Percentiles rank a stretch among this genome's conserved stretches.
Conservation (phyloP, 2,797 vertebrate species). For the Etheostoma perlongum region DNA sequence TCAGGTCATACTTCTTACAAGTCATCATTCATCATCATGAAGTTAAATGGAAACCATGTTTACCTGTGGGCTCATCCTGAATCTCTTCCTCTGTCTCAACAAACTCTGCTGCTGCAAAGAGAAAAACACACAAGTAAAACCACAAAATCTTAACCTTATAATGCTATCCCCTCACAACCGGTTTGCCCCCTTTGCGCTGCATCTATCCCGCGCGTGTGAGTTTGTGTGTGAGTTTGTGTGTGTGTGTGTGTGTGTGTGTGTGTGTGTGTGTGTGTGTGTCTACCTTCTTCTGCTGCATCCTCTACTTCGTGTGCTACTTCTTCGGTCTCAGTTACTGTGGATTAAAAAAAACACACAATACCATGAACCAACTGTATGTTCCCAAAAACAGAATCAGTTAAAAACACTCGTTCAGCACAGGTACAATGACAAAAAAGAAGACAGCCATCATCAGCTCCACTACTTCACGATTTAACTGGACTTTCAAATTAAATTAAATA, state of each 20-base stretch:
- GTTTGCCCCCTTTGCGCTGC: too few relatives aligned
- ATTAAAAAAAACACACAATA: conserved; percentile 9
- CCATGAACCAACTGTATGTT: neutral
- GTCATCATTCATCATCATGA: too few relatives aligned
- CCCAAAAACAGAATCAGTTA: neutral
- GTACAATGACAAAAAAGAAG: too few relatives aligned
- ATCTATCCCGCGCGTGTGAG: neutral
- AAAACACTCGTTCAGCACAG: too few relatives aligned
- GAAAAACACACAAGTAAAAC: neutral
- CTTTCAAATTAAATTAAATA: too few relatives aligned
- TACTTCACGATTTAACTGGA: too few relatives aligned
- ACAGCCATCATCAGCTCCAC: too few relatives aligned
- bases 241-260: neutral
- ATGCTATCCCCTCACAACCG: neutral
- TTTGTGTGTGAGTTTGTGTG: too few relatives aligned
- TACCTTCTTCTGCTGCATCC: conserved; percentile 56
- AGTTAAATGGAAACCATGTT: neutral
- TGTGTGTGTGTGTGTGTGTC: neutral
- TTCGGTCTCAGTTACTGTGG: conserved; percentile 26
- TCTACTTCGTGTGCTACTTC: conserved; percentile 36
- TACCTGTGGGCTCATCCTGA: conserved; percentile 79
- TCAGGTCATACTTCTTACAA: too few relatives aligned
- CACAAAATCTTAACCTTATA: too few relatives aligned
- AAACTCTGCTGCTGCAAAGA: conserved; percentile 60
- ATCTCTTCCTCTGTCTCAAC: conserved; percentile 62